Conservation (phyloP, 2,888 invertebrate genomes). For the Allolobophora icterica region DNA sequence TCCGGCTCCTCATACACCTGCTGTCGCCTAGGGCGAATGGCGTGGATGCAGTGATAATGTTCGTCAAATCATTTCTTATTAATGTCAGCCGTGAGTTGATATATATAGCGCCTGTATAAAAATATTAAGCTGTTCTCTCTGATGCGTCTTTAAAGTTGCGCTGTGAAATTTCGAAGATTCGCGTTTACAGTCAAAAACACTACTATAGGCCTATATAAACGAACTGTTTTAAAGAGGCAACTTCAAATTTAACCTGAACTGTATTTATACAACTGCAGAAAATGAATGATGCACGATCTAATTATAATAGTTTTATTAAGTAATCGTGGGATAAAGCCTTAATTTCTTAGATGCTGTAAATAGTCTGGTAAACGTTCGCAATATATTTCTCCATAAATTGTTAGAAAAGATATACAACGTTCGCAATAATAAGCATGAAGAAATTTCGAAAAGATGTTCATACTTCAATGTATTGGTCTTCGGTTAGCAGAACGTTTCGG, state of each 20-base stretch:
- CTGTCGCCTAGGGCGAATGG: no score
- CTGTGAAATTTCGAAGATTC: no score
- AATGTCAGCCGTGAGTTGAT: no score
- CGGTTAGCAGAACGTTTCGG: background rate
- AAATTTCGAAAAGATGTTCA: background rate
- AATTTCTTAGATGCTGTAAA: background rate
- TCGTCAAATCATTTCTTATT: no score
- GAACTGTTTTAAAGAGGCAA: background rate
- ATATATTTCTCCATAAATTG: background rate
- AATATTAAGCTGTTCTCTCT: no score
- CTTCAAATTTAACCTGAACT: background rate
- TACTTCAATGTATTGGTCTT: slow-evolving; percentile 4
- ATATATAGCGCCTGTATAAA: no score
- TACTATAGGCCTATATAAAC: no score
- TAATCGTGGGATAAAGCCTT: background rate
- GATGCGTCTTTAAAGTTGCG: no score
- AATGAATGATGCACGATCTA: background rate
- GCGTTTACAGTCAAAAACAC: no score
- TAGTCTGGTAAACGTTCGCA: background rate
- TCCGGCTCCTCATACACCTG: no score
- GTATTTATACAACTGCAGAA: background rate
- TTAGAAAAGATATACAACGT: background rate
- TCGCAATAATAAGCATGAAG: background rate
- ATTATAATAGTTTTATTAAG: background rate
- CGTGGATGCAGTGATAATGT: no score